Base-by-base conservation (phyloP, 2,113 vertebrate genomes). In the Myiagra hebetior region DNA sequence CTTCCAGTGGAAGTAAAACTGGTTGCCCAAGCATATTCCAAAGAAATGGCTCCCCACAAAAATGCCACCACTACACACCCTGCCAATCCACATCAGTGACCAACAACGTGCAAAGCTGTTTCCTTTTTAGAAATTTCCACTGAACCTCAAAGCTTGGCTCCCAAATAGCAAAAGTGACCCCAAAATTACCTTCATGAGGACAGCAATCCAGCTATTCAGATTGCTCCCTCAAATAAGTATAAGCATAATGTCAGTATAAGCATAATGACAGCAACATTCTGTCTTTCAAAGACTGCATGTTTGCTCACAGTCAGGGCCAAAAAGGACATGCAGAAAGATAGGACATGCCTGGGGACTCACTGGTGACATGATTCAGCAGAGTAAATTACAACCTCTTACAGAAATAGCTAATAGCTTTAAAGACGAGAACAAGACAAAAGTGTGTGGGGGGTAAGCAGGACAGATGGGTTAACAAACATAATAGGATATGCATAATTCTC, bases 401-500 rank as follows among this genome's bases (percentile, higher is more conserved):
- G 64, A 90, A 96, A 91, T 67, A 89, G 35, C 64, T 74, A 90
- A 94, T 52, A 89, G 30, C 57, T 74, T 89, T 86, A 63, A 87
- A 74, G 56, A 81, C 0, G 0, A 94, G 65, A 92, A 81, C 62
- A 73, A 89, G 55, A 93, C 39, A 63, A 81, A 91, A 92, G 62
- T 20, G 7, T 53, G 90, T 63, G 76, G 84, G 65, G 59, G 49
- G 41, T 49, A 89, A 86, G 49, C 64, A 84, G 91, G 92, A 95
- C 90, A 96, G 92, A 96, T 96, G 92, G 88, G 92, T 96, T 94
- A 96, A 84, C 79, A 91, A 95, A 92, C 65, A 42, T 94, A 95
- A 93, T 94, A 97, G 85, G 83, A 95, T 92, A 75, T 96, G 91
- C 92, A 94, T 95, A 96, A 95, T 95, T 97, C 80, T 96, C 73